Evolutionary conservation across 1,140 invertebrate species (phyloP).

Genomic region (Colletes gigas): DNA sequence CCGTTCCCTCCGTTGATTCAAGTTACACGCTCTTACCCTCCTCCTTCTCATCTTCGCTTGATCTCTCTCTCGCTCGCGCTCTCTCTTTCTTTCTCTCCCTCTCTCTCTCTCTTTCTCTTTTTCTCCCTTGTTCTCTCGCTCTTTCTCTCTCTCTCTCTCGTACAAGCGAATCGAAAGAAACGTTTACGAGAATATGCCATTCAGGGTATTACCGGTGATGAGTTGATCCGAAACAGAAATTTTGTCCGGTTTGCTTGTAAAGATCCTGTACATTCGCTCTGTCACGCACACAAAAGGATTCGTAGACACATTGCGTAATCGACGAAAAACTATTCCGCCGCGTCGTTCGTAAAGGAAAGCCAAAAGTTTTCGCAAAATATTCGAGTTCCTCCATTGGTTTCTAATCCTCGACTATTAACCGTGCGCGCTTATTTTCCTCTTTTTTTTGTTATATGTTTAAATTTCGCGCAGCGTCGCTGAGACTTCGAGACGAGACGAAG

Average conservation of each 20-base stretch:
- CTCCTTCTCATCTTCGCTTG: conserved; percentile 14
- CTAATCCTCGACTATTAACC: conserved; percentile 29
- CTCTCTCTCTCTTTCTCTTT: conserved; percentile 55
- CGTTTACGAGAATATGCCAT: conserved; percentile 77
- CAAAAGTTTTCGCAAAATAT: conserved; percentile 45
- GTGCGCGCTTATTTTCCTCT: not conserved
- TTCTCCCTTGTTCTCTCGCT: conserved; percentile 49
- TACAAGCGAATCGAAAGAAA: conserved; percentile 63
- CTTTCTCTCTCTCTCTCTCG: conserved; percentile 59
- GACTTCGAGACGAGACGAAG: conserved; percentile 42
- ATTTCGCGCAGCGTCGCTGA: conserved; percentile 34
- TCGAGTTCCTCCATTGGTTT: conserved; percentile 32
- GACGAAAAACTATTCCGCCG: conserved; percentile 8
- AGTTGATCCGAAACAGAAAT: conserved; percentile 80
- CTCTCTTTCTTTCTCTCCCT: conserved; percentile 42
- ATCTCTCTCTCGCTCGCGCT: conserved; percentile 53
- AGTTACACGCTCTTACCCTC: conserved; percentile 37
- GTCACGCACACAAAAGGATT: conserved; percentile 57
- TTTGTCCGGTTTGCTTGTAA: conserved; percentile 70
- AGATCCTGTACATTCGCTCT: conserved; percentile 70
- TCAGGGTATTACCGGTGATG: conserved; percentile 81
- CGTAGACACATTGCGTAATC: conserved; percentile 64
- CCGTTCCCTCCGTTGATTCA: conserved; percentile 56
- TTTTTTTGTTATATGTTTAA: not conserved
- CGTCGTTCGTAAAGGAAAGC: not conserved